phyloP scores from a whole-genome alignment of 2,113 vertebrate genomes.

The Apaloderma vittatum region DNA sequence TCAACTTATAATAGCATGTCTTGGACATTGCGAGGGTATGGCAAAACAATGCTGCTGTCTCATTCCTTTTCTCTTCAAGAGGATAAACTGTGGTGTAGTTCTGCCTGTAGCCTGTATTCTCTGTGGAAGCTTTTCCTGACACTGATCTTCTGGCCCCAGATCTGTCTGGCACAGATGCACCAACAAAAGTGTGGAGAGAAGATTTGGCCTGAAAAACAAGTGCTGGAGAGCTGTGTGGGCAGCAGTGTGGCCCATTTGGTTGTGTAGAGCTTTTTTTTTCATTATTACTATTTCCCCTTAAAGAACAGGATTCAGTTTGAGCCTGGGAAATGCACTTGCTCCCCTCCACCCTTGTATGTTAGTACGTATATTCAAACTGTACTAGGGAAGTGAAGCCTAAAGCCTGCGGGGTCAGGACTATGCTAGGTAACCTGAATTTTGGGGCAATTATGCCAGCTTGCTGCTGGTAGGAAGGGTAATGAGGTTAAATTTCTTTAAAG shows the following conservation, averaged over 20 bases:
- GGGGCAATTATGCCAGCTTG: neutral
- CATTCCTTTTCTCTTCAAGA: neutral
- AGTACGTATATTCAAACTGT: accelerated
- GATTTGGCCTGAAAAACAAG: neutral
- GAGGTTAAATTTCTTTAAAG: neutral
- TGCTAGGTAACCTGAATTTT: neutral
- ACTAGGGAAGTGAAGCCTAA: no score
- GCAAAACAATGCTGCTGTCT: neutral
- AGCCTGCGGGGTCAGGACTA: neutral
- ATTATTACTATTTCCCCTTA: neutral
- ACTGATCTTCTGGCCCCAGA: neutral
- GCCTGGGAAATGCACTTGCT: neutral
- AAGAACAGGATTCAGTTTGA: neutral
- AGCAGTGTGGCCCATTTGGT: accelerated
- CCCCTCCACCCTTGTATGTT: accelerated
- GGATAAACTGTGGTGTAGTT: neutral
- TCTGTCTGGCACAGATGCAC: neutral
- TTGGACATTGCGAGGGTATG: neutral
- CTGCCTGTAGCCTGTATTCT: neutral
- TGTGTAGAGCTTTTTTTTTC: neutral
- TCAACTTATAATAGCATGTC: neutral
- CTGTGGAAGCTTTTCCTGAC: neutral
- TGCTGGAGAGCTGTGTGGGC: neutral
- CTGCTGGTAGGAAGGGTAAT: neutral
- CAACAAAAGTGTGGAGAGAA: neutral